Evolutionary conservation across 2,113 vertebrate species (phyloP), one percentile per base, ranked within the genome.

Genomic region (Vombatus ursinus): DNA sequence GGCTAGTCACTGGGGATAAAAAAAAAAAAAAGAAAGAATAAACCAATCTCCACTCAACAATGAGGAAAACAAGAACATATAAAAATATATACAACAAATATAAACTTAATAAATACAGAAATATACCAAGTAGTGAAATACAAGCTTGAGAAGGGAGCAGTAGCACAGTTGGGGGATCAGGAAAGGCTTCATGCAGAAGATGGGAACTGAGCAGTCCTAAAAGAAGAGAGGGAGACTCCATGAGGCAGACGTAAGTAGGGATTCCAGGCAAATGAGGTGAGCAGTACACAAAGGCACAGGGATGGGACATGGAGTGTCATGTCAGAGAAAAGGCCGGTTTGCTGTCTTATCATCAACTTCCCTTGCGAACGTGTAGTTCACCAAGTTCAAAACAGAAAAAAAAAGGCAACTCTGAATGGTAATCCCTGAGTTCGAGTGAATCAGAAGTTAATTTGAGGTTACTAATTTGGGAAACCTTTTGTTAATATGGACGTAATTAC

Each of bases 401-500:
- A 44, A 84, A 84, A 84, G 68, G 16, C 7, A 44, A 44, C 16
- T 84, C 37, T 44, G 16, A 84, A 50, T 5, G n/a, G 50, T 52
- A 26, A 24, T 44, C 77, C 50, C 84, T 44, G 26, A 94, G 91
- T 52, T 91, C 47, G 48, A 6, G 7, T 44, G 51, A 10, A 52
- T 92, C 14, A 0, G 49, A 50, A 37, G 52, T 53, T 94, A 44
- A 37, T 8, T 49, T 37, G 61, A 95, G 31, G 53, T 50, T 31
- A 37, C 0, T 0, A 47, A 92, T 31, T 90, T 84, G 8, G 37
- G 50, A 94, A 10, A 90, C 50, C 44, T 47, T 1, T 92, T 4
- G 90, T 44, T 12, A 90, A 89, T 95, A 84, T 25, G 89, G 49
- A 92, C 26, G 4, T 10, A 96, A 50, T 97, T 84, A 0, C 92